Percentiles rank a stretch among this genome's conserved stretches.
Conservation (phyloP, 2,113 vertebrate species). For the Oreochromis aureus region DNA sequence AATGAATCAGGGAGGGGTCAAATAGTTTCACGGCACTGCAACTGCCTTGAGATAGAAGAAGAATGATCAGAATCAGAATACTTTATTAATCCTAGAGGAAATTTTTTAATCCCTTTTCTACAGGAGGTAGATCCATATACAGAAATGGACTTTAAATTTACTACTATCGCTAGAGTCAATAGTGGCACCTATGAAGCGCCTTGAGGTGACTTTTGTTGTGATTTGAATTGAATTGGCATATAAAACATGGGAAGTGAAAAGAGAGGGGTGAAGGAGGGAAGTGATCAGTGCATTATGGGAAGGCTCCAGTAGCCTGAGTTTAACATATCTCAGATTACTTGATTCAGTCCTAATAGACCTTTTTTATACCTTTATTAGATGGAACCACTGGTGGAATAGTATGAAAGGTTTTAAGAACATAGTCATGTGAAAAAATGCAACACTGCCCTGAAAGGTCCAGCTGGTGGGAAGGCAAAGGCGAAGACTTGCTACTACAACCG, state of each 20-base stretch:
- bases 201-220: too few species aligned
- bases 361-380: accelerated
- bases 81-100: not conserved
- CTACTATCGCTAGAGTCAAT: accelerated
- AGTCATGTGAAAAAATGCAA: not conserved
- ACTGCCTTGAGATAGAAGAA: not conserved
- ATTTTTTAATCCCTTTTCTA: not conserved
- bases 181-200: not conserved
- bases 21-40: not conserved
- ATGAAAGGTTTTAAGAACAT: not conserved
- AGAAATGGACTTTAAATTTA: not conserved
- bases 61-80: not conserved
- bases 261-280: not conserved
- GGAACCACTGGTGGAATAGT: not conserved
- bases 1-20: accelerated
- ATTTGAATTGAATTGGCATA: too few species aligned
- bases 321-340: not conserved
- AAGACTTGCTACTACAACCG: accelerated
- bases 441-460: not conserved
- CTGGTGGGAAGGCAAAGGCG: not conserved
- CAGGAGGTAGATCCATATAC: not conserved
- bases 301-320: not conserved
- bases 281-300: not conserved
- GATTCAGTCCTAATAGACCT: not conserved
- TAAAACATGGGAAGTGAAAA: not conserved